Percentiles rank a stretch among this genome's conserved stretches.
These are phyloP conservation scores for Branchipolynoe longqiensis DNA, from an alignment of 2,888 invertebrate species.

Conservation along the genomic window DNA sequence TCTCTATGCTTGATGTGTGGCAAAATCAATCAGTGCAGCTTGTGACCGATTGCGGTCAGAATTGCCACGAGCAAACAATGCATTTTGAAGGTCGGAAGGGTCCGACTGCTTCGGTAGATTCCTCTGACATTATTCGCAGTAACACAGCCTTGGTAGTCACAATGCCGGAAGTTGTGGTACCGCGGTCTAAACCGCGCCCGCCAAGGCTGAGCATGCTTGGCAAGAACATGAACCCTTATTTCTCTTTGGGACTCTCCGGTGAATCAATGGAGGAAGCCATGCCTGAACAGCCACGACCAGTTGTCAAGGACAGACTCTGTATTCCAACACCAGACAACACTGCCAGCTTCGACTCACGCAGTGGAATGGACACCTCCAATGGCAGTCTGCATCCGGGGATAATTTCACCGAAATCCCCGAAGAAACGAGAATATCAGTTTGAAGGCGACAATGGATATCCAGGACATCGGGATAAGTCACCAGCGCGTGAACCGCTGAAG, in stretches of 20 bases:
- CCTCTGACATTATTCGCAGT: background rate
- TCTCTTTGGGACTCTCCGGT: constrained; percentile 28
- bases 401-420: constrained; percentile 43
- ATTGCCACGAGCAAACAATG: constrained; percentile 32
- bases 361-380: background rate
- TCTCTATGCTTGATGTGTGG: constrained; percentile 38
- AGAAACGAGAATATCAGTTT: constrained; percentile 43
- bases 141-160: background rate
- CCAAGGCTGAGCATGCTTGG: constrained; percentile 41
- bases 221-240: constrained; percentile 40
- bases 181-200: constrained; percentile 38
- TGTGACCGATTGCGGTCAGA: constrained; percentile 10
- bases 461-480: constrained; percentile 16
- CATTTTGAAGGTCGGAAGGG: constrained; percentile 50
- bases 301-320: constrained; percentile 16
- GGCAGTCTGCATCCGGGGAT: constrained; percentile 23
- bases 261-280: constrained; percentile 45
- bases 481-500: constrained; percentile 28
- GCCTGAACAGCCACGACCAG: background rate
- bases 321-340: constrained; percentile 4
- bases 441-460: constrained; percentile 40
- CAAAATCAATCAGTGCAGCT: constrained; percentile 3
- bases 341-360: background rate
- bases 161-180: constrained; percentile 39
- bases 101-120: constrained; percentile 1